Evolutionary conservation across 2,797 vertebrate species (phyloP).

Genomic region (Schizopygopsis pylzovi): DNA sequence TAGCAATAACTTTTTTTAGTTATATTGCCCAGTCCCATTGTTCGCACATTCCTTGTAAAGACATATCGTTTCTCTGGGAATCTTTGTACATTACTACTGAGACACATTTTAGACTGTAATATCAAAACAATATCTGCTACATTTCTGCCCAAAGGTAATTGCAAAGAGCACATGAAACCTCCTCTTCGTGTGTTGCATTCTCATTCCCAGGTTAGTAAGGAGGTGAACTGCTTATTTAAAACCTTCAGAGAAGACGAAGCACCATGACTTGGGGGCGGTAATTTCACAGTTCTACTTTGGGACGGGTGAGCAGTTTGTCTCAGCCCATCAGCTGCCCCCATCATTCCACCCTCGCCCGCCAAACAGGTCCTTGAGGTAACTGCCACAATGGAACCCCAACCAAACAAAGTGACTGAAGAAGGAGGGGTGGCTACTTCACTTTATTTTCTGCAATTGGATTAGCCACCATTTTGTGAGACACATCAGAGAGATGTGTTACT

Average conservation of each 20-base stretch:
- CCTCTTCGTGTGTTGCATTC: too few species aligned
- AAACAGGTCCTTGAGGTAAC: slow-evolving; percentile 39
- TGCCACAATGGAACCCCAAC: slow-evolving; percentile 12
- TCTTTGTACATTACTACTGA: background rate
- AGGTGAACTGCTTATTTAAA: slow-evolving; percentile 6
- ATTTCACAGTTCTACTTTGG: slow-evolving; percentile 54
- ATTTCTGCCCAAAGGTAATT: slow-evolving; percentile 1
- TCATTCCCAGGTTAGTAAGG: background rate
- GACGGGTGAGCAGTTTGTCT: slow-evolving; percentile 35
- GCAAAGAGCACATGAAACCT: background rate
- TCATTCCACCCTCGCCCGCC: slow-evolving; percentile 45
- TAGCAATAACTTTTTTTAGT: background rate
- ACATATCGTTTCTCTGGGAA: background rate
- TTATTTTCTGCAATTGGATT: slow-evolving; percentile 38
- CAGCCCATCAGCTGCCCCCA: slow-evolving; percentile 56
- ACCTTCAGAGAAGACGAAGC: slow-evolving; percentile 2
- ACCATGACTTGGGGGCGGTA: background rate
- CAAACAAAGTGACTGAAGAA: slow-evolving; percentile 42
- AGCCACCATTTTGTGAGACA: slow-evolving; percentile 57
- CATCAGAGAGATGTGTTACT: slow-evolving; percentile 22
- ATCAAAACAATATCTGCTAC: background rate
- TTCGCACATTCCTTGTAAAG: background rate
- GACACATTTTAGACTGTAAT: background rate
- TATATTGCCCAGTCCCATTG: background rate
- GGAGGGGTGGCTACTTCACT: slow-evolving; percentile 38